These are phyloP conservation scores for Hypocryptadius cinnamomeus DNA, from an alignment of 2,113 vertebrate species.

Conservation along the genomic window DNA sequence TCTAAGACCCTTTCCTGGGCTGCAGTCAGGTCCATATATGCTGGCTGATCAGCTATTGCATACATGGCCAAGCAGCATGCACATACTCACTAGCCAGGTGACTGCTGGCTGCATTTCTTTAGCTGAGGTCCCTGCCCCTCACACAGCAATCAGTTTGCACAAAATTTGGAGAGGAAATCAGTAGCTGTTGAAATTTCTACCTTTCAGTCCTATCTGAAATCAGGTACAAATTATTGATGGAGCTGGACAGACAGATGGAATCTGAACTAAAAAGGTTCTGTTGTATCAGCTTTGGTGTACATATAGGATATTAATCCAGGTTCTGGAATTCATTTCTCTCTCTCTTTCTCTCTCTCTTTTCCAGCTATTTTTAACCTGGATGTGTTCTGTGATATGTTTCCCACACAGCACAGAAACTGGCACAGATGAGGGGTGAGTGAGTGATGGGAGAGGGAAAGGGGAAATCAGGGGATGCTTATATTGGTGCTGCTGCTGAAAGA, in stretches of 20 bases:
- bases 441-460: background rate
- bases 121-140: background rate
- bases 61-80: background rate
- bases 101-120: background rate
- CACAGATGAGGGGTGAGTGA: conserved; percentile 1
- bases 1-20: background rate
- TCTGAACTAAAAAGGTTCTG: background rate
- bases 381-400: conserved; percentile 18
- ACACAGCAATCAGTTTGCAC: background rate
- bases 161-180: background rate
- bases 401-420: background rate
- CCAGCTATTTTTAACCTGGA: conserved; percentile 48
- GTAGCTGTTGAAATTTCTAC: background rate
- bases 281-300: background rate
- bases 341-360: background rate
- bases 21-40: background rate
- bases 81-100: background rate
- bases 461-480: background rate
- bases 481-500: background rate
- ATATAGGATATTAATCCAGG: background rate
- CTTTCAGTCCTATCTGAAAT: background rate
- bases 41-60: background rate
- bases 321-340: conserved; percentile 37
- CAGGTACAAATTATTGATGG: background rate
- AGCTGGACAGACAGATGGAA: background rate